Evolutionary conservation across 2,797 vertebrate species (phyloP), one percentile per base, ranked within the genome.

Genomic region (Gadopsis bispinosus): DNA sequence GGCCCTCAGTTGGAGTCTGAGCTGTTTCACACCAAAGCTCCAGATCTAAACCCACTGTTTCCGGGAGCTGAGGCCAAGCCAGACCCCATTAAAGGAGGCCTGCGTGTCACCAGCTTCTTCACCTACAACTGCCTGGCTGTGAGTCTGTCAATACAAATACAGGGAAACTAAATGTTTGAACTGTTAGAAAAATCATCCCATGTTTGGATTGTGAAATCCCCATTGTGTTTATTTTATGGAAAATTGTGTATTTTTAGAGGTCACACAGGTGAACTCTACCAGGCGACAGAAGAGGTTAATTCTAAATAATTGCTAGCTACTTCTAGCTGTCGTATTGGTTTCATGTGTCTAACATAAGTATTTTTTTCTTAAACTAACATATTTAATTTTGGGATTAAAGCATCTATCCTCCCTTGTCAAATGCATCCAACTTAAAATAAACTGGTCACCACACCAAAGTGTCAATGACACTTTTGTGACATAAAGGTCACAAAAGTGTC

Each of bases 61-160:
- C 95, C 95, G 2, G 95, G 91, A 13, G 70, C 60, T 0, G 83
- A 96, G 66, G 80, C 91, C 45, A 89, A 93, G 17, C 96, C 96
- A 0, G 92, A 99, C 35, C 93, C 95, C 14, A 88, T 95, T 35
- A 99, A 99, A 89, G 98, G 98, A 9, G 98, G 98, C 53, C 94
- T 97, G 3, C 56, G 75, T 0, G 95, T 98, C 81, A 94, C 91
- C 0, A 91, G 83, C n/a, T 97, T 96, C 81, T 95, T 98, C 89
- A 97, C 95, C 14, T 98, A 97, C 93, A 97, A 97, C 92, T 98
- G 97, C 77, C 89, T 98, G 83, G 69, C 85, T 17, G 96, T 99
- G 83, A 94, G 93, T 93, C 17, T 14, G 17, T 37, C 35, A 72
- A 54, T 35, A 73, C 9, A 48, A 16, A 41, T 0, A 55, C 16